Conservation (phyloP, 2,888 invertebrate genomes). For the Volucella zonaria region DNA sequence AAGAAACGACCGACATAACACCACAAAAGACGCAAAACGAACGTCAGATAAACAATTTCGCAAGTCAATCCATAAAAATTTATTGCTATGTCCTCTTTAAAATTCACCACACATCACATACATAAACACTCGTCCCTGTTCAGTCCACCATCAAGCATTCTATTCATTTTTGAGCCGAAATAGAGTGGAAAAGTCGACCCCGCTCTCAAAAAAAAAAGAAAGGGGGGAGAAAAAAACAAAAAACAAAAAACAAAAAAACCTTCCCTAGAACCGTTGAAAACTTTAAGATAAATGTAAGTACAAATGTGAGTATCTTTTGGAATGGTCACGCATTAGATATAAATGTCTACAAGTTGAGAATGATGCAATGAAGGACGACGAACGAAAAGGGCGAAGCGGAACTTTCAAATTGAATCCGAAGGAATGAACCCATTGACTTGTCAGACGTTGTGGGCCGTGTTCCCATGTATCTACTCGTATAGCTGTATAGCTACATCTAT, state of each 20-base stretch:
- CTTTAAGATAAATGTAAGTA: constrained; percentile 22
- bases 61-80: constrained; percentile 56
- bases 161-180: constrained; percentile 15
- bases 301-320: constrained; percentile 30
- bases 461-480: constrained; percentile 12
- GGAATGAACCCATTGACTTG: constrained; percentile 21
- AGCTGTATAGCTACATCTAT: not conserved
- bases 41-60: constrained; percentile 45
- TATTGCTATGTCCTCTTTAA: constrained; percentile 49
- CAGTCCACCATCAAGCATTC: not conserved
- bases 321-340: constrained; percentile 48
- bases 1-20: not conserved
- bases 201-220: not conserved
- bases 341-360: constrained; percentile 22
- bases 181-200: not conserved
- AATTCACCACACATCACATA: constrained; percentile 54
- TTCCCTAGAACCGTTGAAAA: constrained; percentile 1
- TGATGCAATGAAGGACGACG: too few species aligned
- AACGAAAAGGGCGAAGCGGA: too few species aligned
- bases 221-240: too few species aligned
- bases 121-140: not conserved
- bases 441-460: constrained; percentile 16
- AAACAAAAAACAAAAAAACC: too few species aligned
- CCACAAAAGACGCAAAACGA: not conserved
- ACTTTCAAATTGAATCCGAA: constrained; percentile 45